A percentile compares a stretch with the other conserved stretches of the same genome.
These are phyloP conservation scores for Calliphora vomitoria DNA, from an alignment of 2,888 invertebrate genomes.

Conservation along the genomic window DNA sequence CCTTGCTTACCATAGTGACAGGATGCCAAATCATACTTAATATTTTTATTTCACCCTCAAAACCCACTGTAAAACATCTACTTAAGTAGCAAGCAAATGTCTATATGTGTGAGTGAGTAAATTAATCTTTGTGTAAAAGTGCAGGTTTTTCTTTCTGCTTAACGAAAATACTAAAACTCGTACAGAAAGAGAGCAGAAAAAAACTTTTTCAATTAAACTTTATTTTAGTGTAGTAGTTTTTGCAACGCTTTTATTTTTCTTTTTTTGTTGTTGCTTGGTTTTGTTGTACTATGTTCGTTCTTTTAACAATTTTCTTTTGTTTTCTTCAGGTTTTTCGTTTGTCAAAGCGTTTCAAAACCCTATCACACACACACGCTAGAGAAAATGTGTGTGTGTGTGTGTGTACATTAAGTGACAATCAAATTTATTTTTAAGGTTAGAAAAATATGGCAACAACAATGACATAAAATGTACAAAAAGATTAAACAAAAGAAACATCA, in stretches of 20 bases:
- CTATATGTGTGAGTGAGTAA: background rate
- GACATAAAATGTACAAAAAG: slow-evolving; percentile 4
- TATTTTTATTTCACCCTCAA: background rate
- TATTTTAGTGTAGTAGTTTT: slow-evolving; percentile 63
- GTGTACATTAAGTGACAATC: slow-evolving; percentile 45
- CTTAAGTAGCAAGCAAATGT: slow-evolving; percentile 27
- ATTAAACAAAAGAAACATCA: slow-evolving; percentile 32
- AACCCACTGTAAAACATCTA: slow-evolving; percentile 22
- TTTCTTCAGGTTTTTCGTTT: slow-evolving; percentile 41
- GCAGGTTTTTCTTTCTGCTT: background rate
- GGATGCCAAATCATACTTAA: no score
- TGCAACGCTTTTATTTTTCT: slow-evolving; percentile 19
- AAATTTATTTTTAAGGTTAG: slow-evolving; percentile 64
- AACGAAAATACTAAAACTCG: slow-evolving; percentile 2
- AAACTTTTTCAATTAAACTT: slow-evolving; percentile 74
- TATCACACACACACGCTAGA: background rate
- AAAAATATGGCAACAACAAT: slow-evolving; percentile 44
- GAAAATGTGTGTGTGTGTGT: slow-evolving; percentile 4
- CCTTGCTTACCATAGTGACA: no score
- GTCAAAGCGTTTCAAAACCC: slow-evolving; percentile 33
- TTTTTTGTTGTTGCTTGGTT: slow-evolving; percentile 12
- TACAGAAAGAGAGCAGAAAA: slow-evolving; percentile 5
- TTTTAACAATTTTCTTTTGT: slow-evolving; percentile 41
- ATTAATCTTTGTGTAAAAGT: background rate
- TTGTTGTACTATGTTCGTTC: slow-evolving; percentile 9